Conservation (phyloP, 2,888 invertebrate genomes). For the Syrista parreyssii region DNA sequence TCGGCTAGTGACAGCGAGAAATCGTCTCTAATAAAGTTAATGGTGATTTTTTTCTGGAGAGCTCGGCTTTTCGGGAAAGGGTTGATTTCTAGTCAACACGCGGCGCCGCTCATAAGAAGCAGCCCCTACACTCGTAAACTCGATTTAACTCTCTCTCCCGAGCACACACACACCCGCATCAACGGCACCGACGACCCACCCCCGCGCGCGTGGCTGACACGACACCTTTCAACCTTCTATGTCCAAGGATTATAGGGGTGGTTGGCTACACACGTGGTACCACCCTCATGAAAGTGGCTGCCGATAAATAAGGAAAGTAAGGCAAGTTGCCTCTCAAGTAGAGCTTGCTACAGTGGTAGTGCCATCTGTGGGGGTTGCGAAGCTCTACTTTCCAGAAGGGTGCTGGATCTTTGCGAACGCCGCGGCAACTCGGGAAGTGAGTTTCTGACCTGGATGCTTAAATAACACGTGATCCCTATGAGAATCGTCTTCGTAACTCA, state of each 20-base stretch:
- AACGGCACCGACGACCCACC: background rate
- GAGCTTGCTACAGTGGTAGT: too few relatives aligned
- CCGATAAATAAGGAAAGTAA: conserved; percentile 18
- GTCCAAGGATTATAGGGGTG: background rate
- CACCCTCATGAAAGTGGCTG: conserved; percentile 2
- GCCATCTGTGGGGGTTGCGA: too few relatives aligned
- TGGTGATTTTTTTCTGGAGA: too few relatives aligned
- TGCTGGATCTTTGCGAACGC: too few relatives aligned
- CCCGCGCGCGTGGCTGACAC: background rate
- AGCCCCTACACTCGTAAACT: conserved; percentile 1
- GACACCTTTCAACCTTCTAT: too few relatives aligned
- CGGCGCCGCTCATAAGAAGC: background rate
- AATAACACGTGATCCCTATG: too few relatives aligned
- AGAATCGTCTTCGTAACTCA: too few relatives aligned
- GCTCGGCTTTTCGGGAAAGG: background rate
- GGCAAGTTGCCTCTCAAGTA: conserved; percentile 9
- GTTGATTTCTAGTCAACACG: background rate
- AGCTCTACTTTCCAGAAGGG: too few relatives aligned
- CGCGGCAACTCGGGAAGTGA: too few relatives aligned
- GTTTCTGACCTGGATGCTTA: too few relatives aligned
- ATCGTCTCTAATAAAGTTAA: too few relatives aligned
- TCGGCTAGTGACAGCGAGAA: too few relatives aligned
- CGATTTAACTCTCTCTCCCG: background rate
- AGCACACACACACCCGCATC: background rate
- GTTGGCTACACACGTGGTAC: background rate